A percentile compares a stretch with the other conserved stretches of the same genome.
phyloP scores from a whole-genome alignment of 2,888 invertebrate species.

The Polylopha cassiicola region DNA sequence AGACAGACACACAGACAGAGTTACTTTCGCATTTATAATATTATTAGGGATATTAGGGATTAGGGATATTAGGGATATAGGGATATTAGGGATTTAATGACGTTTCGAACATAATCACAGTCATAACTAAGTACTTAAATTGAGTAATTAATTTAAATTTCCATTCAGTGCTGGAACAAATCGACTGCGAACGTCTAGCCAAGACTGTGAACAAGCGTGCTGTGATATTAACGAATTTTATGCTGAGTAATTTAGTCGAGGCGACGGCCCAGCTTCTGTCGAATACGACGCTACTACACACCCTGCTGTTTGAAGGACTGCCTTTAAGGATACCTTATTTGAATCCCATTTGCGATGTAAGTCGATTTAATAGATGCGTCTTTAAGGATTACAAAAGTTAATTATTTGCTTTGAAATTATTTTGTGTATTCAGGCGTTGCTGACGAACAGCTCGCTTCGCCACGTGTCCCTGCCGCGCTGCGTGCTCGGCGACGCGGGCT shows the following conservation, averaged over 20 bases:
- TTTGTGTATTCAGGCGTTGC: constrained; percentile 67
- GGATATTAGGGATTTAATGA: too few relatives aligned
- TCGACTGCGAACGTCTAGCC: constrained; percentile 76
- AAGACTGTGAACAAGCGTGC: constrained; percentile 80
- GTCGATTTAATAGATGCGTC: too few relatives aligned
- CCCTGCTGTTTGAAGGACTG: constrained; percentile 83
- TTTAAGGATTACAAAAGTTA: too few relatives aligned
- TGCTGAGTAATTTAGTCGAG: constrained; percentile 81
- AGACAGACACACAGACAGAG: too few relatives aligned
- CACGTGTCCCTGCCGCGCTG: constrained; percentile 82
- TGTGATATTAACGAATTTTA: constrained; percentile 82
- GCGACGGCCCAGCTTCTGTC: constrained; percentile 80
- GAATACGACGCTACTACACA: constrained; percentile 78
- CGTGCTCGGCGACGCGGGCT: constrained; percentile 83
- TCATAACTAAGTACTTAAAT: too few relatives aligned
- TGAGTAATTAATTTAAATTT: neutral
- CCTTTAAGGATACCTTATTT: constrained; percentile 83
- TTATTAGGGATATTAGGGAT: too few relatives aligned
- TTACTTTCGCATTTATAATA: too few relatives aligned
- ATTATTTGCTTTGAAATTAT: too few relatives aligned
- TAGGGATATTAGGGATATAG: too few relatives aligned
- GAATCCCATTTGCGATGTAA: constrained; percentile 76
- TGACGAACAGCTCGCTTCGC: constrained; percentile 80
- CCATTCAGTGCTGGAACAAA: constrained; percentile 63
- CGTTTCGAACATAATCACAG: too few relatives aligned